Conservation (phyloP, 2,797 vertebrate genomes). For the Microctenopoma stevenorrisi region DNA sequence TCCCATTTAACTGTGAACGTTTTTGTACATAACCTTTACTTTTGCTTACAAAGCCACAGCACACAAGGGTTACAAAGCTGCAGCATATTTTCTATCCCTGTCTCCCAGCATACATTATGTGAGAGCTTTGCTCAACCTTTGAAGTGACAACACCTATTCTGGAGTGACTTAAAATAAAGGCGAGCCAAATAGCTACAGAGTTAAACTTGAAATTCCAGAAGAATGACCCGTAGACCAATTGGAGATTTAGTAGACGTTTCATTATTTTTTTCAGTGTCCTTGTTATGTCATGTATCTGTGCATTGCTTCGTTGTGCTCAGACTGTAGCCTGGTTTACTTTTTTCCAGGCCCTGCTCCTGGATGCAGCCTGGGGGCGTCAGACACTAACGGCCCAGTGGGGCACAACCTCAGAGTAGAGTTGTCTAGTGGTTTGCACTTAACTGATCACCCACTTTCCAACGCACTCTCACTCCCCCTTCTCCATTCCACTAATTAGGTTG, state of each 20-base stretch:
- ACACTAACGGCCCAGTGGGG: slow-evolving; percentile 39
- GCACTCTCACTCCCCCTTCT: background rate
- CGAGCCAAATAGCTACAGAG: background rate
- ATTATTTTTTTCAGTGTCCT: background rate
- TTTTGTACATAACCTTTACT: background rate
- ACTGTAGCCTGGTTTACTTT: slow-evolving; percentile 14
- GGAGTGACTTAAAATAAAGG: slow-evolving; percentile 11
- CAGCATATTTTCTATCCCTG: background rate
- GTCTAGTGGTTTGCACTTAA: slow-evolving; percentile 49
- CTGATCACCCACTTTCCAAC: slow-evolving; percentile 30
- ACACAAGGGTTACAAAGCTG: background rate
- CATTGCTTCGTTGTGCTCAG: slow-evolving; percentile 10
- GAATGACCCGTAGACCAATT: background rate
- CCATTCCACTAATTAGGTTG: slow-evolving; percentile 66
- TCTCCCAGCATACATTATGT: background rate
- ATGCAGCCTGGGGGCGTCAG: slow-evolving; percentile 38
- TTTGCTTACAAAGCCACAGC: background rate
- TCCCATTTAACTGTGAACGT: too few species aligned
- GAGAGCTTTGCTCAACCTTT: background rate
- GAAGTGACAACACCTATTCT: background rate
- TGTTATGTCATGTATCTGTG: background rate
- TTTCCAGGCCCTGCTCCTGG: slow-evolving; percentile 26
- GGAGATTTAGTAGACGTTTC: background rate
- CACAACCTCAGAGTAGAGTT: slow-evolving; percentile 25
- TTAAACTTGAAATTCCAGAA: slow-evolving; percentile 40